These are phyloP conservation scores for Ametastegia equiseti DNA, from an alignment of 2,888 invertebrate genomes.

Conservation along the genomic window DNA sequence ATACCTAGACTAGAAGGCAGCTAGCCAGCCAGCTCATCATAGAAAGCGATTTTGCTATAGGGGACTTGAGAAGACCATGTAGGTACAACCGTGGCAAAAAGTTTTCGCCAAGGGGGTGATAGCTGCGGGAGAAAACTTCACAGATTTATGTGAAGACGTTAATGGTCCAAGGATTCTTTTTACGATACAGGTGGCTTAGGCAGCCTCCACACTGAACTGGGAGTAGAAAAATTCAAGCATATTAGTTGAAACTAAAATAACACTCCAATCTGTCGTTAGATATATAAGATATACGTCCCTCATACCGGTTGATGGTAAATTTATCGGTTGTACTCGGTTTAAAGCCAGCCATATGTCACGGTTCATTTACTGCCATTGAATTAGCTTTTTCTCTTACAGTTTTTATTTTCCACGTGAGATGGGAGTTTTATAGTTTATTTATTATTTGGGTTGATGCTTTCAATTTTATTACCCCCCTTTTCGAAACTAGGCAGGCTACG, in stretches of 20 bases:
- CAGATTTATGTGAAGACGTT: slow-evolving; percentile 41
- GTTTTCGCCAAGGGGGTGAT: slow-evolving; percentile 34
- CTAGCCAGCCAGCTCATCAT: neutral
- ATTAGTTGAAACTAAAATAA: slow-evolving; percentile 10
- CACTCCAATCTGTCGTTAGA: neutral
- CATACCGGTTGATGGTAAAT: slow-evolving; percentile 16
- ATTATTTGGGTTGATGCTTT: slow-evolving; percentile 45
- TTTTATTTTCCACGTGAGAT: slow-evolving; percentile 7
- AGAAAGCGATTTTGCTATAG: slow-evolving; percentile 26
- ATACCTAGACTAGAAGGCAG: too few relatives aligned
- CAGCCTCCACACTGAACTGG: slow-evolving; percentile 10
- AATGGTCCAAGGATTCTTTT: slow-evolving; percentile 26
- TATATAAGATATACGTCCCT: neutral
- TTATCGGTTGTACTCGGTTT: slow-evolving; percentile 22
- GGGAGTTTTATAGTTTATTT: slow-evolving; percentile 45
- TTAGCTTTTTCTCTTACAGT: slow-evolving; percentile 35
- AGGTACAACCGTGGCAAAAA: slow-evolving; percentile 20
- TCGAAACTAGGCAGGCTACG: slow-evolving; percentile 31
- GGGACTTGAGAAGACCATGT: slow-evolving; percentile 10
- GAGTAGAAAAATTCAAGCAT: neutral
- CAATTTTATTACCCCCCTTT: slow-evolving; percentile 37
- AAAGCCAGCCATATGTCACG: slow-evolving; percentile 31
- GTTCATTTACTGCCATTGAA: slow-evolving; percentile 43
- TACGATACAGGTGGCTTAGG: neutral
- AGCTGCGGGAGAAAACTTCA: slow-evolving; percentile 26